phyloP scores from a whole-genome alignment of 2,113 vertebrate genomes.

The Glaucidium brasilianum region DNA sequence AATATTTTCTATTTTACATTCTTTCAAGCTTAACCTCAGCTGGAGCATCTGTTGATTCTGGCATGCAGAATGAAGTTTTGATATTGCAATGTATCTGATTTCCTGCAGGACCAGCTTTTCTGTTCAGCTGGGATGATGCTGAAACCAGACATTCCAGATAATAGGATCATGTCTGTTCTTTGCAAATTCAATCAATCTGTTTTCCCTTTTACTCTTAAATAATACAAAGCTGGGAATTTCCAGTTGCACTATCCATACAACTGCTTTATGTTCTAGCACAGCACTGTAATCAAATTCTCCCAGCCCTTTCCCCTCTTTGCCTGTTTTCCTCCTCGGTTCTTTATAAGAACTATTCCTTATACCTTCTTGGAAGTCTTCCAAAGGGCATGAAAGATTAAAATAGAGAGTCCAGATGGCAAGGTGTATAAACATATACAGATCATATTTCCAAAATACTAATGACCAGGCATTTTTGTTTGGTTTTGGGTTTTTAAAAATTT shows the following conservation, averaged over 20 bases:
- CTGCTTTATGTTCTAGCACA: not conserved
- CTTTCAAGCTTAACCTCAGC: not conserved
- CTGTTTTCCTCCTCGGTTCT: not conserved
- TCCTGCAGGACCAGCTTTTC: not conserved
- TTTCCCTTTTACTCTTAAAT: not conserved
- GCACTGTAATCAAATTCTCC: not conserved
- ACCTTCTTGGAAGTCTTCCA: not conserved
- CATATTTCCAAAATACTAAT: not conserved
- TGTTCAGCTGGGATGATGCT: not conserved
- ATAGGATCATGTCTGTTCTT: not conserved
- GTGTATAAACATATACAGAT: not conserved
- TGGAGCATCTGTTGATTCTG: not conserved
- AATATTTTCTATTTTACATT: not conserved
- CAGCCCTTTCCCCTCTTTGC: not conserved
- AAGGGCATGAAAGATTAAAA: not conserved
- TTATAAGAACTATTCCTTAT: not conserved
- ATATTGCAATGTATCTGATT: not conserved
- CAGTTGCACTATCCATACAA: not conserved
- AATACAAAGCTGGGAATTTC: not conserved
- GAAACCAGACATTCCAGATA: not conserved
- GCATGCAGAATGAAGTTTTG: not conserved
- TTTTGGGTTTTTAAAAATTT: not conserved
- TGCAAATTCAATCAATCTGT: not conserved
- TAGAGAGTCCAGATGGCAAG: not conserved
- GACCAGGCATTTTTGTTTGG: not conserved